A percentile compares a stretch with the other conserved stretches of the same genome.
Conservation (phyloP, 64 coral and sea anemone genomes). For the Stichodactyla mertensii region DNA sequence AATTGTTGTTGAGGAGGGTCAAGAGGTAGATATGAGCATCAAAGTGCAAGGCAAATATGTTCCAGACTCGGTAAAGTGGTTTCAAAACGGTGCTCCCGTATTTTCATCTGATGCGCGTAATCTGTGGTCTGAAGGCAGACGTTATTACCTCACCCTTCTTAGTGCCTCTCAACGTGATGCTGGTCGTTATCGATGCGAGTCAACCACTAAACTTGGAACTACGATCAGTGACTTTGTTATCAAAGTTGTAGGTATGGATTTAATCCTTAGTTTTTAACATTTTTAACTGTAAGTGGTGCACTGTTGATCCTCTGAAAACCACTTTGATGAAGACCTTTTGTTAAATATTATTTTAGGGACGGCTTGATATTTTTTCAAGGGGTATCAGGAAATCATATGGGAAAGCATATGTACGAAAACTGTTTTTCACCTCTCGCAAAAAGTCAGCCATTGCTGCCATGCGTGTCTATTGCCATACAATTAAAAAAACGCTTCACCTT, state of each 20-base stretch:
- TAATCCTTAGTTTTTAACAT: neutral
- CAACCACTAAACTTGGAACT: conserved; percentile 63
- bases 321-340: too few relatives aligned
- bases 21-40: conserved; percentile 67
- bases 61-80: conserved; percentile 65
- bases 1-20: conserved; percentile 54
- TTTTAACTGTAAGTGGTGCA: too few relatives aligned
- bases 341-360: too few relatives aligned
- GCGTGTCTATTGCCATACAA: too few relatives aligned
- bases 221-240: conserved; percentile 61
- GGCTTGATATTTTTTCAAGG: too few relatives aligned
- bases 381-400: too few relatives aligned
- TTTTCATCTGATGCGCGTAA: conserved; percentile 45
- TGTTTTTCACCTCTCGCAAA: neutral
- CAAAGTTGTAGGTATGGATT: conserved; percentile 70
- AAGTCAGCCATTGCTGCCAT: too few relatives aligned
- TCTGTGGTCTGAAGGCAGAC: conserved; percentile 42
- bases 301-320: too few relatives aligned
- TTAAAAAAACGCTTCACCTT: too few relatives aligned
- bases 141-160: conserved; percentile 48
- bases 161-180: conserved; percentile 63
- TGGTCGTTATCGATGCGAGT: conserved; percentile 68
- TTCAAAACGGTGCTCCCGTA: conserved; percentile 58
- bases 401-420: neutral
- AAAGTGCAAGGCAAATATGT: conserved; percentile 53